phyloP scores from a whole-genome alignment of 92 coral and sea anemone species.

The Porites evermanni region DNA sequence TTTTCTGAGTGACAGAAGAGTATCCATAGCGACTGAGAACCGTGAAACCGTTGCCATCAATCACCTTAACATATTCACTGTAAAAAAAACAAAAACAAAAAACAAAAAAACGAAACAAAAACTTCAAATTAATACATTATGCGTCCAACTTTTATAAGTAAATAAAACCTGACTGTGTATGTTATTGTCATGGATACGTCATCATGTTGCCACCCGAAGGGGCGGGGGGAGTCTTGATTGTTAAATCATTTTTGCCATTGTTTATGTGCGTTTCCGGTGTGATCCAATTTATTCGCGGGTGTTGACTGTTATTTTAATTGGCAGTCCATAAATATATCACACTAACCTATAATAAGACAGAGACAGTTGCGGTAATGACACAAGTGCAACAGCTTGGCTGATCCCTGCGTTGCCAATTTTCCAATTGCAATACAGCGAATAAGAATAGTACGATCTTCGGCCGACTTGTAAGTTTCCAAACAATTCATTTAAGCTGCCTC shows the following conservation, averaged over 20 bases:
- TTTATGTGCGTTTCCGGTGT: no score
- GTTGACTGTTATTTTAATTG: no score
- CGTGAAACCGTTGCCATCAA: slow-evolving; percentile 10
- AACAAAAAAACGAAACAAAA: background rate
- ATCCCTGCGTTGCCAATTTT: background rate
- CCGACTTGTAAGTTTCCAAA: background rate
- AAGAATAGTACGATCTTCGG: background rate
- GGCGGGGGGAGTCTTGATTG: no score
- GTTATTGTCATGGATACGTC: no score
- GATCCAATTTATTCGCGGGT: no score
- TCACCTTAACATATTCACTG: slow-evolving; percentile 10
- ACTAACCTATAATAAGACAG: background rate
- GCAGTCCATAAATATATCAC: no score
- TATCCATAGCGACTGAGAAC: slow-evolving; percentile 12
- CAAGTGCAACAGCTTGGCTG: background rate
- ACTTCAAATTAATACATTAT: no score
- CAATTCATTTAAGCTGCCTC: background rate
- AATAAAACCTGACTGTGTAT: no score
- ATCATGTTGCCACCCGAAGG: no score
- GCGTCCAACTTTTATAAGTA: no score
- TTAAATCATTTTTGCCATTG: no score
- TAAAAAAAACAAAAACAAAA: background rate
- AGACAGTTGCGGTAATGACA: background rate
- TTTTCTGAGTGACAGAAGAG: slow-evolving; percentile 7
- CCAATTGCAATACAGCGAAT: background rate